Base-by-base conservation (phyloP, 2,797 vertebrate genomes). In the Lithobates pipiens region DNA sequence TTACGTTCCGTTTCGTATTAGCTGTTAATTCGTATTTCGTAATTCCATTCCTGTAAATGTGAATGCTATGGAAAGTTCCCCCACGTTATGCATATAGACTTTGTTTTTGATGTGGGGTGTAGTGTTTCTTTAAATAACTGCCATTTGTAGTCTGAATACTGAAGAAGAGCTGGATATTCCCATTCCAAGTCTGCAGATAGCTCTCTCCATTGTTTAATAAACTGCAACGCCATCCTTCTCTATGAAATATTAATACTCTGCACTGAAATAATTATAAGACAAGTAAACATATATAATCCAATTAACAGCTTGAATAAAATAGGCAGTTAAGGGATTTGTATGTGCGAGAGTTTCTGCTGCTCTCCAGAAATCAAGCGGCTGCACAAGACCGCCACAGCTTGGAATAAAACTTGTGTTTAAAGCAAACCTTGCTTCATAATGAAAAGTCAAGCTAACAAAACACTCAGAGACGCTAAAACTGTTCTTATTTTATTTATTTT, bases 201-300 rank as follows among this genome's bases (percentile, higher is more conserved):
- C 16, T 16, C 50, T 71, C 79, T 69, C 34, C 67, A 77, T 50
- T 77, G 80, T 71, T 86, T 82, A 86, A 86, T 86, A 83, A 86
- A 77, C 76, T 78, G 75, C 68, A 83, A 67, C 69, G 11, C 7
- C 42, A 74, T 70, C 16, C 67, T 15, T 5, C 15, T 8, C 54
- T 23, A 79, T 86, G 80, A 86, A 86, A 83, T 86, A 83, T 86
- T 86, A 86, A 86, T 83, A 39, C 10, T 44, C 25, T 10, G 63
- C 80, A 67, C 23, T 5, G 85, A 65, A 74, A 83, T 83, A 83
- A 86, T 83, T 78, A 79, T 25, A 57, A 69, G 75, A 69, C 75
- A 78, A 79, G 80, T 86, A 86, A 86, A 86, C 80, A 73, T 75
- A 74, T 79, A 86, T 79, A 79, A 86, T 83, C 80, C 70, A 86